Percentiles rank a stretch among this genome's conserved stretches.
These are phyloP conservation scores for Sinocyclocheilus grahami DNA, from an alignment of 2,113 vertebrate species.

Conservation along the genomic window DNA sequence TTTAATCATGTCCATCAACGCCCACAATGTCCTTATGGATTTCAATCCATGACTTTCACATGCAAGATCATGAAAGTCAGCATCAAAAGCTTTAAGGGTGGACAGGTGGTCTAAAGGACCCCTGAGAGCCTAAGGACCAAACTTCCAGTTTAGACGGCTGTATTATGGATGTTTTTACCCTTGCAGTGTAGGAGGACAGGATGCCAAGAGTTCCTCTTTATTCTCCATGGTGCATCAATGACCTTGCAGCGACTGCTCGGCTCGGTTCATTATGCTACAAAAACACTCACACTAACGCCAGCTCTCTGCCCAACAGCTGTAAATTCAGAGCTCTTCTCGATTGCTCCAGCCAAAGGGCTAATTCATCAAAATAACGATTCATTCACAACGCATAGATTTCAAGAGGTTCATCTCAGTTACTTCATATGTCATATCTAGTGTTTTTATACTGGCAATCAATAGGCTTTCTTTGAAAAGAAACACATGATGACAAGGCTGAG, in stretches of 20 bases:
- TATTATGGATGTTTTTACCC: conserved; percentile 41
- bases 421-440: neutral
- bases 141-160: conserved; percentile 4
- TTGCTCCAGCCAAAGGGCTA: conserved; percentile 13
- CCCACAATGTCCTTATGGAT: conserved; percentile 4
- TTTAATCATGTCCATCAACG: conserved; percentile 38
- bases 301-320: conserved; percentile 23
- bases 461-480: neutral
- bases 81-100: neutral
- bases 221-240: conserved; percentile 32
- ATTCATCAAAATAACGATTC: conserved; percentile 33
- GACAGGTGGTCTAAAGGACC: conserved; percentile 11
- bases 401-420: conserved; percentile 16
- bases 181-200: conserved; percentile 33
- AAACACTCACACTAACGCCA: conserved; percentile 5
- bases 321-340: conserved; percentile 16
- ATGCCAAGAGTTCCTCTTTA: conserved; percentile 18
- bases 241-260: conserved; percentile 30
- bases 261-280: conserved; percentile 26
- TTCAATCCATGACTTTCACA: conserved; percentile 33
- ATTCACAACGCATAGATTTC: conserved; percentile 21
- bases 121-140: conserved; percentile 22
- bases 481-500: neutral
- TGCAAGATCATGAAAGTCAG: conserved; percentile 18
- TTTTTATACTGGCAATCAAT: conserved; percentile 2